Percentiles rank a stretch among this genome's conserved stretches.
Conservation (phyloP, 2,113 vertebrate species). For the Progne subis region DNA sequence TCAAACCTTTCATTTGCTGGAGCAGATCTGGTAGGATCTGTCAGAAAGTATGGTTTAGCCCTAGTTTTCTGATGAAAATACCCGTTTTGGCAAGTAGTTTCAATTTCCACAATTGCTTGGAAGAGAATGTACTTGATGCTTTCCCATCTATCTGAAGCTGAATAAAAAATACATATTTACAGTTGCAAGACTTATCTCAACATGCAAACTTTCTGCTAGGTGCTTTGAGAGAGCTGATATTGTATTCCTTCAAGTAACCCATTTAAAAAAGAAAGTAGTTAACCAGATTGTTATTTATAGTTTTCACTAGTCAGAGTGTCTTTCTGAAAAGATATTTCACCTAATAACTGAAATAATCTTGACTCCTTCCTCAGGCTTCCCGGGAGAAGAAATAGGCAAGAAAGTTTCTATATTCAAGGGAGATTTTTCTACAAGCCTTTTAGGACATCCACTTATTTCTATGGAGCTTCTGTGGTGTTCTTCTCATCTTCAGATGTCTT, state of each 20-base stretch:
- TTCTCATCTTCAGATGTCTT: not conserved
- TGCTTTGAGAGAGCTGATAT: not conserved
- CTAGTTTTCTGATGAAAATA: not conserved
- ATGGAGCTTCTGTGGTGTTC: not conserved
- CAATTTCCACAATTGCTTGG: not conserved
- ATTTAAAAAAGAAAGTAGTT: not conserved
- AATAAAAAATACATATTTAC: not conserved
- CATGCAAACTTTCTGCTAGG: not conserved
- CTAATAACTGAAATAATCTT: not conserved
- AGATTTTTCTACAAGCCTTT: not conserved
- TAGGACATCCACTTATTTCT: not conserved
- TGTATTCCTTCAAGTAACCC: not conserved
- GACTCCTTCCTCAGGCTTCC: not conserved
- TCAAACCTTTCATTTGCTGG: not conserved
- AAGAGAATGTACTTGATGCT: not conserved
- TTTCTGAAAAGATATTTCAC: not conserved
- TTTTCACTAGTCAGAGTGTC: not conserved
- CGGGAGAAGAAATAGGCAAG: not conserved
- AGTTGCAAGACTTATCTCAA: not conserved
- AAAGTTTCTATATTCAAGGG: not conserved
- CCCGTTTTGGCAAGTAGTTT: not conserved
- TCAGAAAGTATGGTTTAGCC: not conserved
- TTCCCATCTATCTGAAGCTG: not conserved
- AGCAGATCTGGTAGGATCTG: not conserved
- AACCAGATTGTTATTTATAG: not conserved